Evolutionary conservation across 2,797 vertebrate genomes (phyloP).

Genomic region (Cyclopterus lumpus): DNA sequence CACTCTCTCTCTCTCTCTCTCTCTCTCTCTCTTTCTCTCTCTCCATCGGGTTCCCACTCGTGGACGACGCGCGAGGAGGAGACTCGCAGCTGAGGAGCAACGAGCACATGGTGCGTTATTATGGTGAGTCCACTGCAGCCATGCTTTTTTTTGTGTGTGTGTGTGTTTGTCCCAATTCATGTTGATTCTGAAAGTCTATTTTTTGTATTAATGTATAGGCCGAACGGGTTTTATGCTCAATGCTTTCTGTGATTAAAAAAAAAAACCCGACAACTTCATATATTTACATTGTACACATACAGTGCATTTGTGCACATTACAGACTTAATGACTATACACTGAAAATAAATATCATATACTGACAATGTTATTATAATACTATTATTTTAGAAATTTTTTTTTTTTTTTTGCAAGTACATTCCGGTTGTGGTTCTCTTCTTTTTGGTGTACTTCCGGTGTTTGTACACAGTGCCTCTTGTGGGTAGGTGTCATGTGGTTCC

Average conservation of each 20-base stretch:
- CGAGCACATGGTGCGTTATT: conserved; percentile 47
- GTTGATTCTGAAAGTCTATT: not conserved
- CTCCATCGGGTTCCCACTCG: no score
- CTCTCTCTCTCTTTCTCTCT: no score
- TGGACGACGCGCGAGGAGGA: conserved; percentile 25
- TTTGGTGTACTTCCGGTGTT: conserved; percentile 30
- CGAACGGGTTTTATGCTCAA: not conserved
- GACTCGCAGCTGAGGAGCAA: conserved; percentile 36
- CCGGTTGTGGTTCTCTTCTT: not conserved
- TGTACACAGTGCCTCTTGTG: conserved; percentile 11
- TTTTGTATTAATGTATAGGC: no score
- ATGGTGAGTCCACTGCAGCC: conserved; percentile 66
- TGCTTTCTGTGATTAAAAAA: not conserved
- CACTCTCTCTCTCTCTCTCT: no score
- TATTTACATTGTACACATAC: not conserved
- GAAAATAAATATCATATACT: not conserved
- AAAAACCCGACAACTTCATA: no score
- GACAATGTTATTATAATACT: not conserved
- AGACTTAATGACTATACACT: not conserved
- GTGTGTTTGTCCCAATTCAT: no score
- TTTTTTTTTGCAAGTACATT: not conserved
- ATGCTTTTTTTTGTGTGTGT: conserved; percentile 23
- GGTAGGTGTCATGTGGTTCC: conserved; percentile 32
- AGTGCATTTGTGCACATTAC: not conserved
- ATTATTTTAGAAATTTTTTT: not conserved